Evolutionary conservation across 2,797 vertebrate species (phyloP).

Genomic region (Chelmon rostratus): DNA sequence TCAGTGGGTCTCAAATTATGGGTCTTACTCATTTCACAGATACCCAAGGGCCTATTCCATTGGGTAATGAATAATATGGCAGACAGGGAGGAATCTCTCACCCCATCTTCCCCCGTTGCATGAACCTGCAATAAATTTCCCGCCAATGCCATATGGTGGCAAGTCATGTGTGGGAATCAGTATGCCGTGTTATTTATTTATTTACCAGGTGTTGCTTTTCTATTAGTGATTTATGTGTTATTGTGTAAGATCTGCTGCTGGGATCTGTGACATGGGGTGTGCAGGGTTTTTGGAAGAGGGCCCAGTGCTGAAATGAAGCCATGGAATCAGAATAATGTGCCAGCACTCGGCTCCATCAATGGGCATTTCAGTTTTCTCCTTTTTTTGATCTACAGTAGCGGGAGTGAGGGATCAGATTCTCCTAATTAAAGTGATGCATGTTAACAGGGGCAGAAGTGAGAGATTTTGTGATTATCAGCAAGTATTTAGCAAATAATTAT

Average conservation of each 20-base stretch:
- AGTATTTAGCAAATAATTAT: slow-evolving; percentile 39
- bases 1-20: slow-evolving; percentile 67
- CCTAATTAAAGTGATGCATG: slow-evolving; percentile 15
- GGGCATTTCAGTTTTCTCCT: background rate
- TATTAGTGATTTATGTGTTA: slow-evolving; percentile 77
- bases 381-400: background rate
- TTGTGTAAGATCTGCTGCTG: slow-evolving; percentile 73
- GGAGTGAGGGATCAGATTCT: slow-evolving; percentile 7
- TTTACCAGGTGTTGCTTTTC: slow-evolving; percentile 80
- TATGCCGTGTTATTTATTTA: slow-evolving; percentile 79
- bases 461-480: slow-evolving; percentile 7
- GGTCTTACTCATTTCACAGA: slow-evolving; percentile 62
- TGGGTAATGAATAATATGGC: slow-evolving; percentile 75
- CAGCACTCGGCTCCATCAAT: slow-evolving; percentile 10
- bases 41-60: slow-evolving; percentile 56
- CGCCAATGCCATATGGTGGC: slow-evolving; percentile 72
- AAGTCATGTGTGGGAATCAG: slow-evolving; percentile 72
- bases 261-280: slow-evolving; percentile 67
- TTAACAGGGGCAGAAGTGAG: background rate
- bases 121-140: slow-evolving; percentile 75
- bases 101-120: slow-evolving; percentile 53
- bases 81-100: slow-evolving; percentile 64
- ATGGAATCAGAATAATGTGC: slow-evolving; percentile 45
- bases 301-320: slow-evolving; percentile 68
- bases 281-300: slow-evolving; percentile 61